A percentile compares a stretch with the other conserved stretches of the same genome.
Conservation (phyloP, 1,140 invertebrate genomes). For the Drosophila bifasciata region DNA sequence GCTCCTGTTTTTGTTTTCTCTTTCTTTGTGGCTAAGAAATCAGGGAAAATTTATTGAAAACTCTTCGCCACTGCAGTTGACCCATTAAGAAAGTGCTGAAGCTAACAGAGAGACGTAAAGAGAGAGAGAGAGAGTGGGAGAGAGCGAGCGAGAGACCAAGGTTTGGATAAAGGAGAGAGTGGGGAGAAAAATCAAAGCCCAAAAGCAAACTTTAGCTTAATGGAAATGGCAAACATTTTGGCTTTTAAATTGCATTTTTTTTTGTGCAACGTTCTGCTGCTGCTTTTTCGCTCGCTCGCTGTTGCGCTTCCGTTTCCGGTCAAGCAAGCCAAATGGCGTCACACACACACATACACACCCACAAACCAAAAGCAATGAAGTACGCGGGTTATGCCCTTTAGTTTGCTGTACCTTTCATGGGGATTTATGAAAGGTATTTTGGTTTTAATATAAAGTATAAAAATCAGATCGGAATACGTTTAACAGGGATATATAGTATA, state of each 20-base stretch:
- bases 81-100: constrained; percentile 63
- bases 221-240: constrained; percentile 62
- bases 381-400: too few relatives aligned
- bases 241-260: constrained; percentile 56
- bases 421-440: too few relatives aligned
- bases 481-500: not conserved
- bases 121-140: too few relatives aligned
- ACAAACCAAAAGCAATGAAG: too few relatives aligned
- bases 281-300: constrained; percentile 11
- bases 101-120: not conserved
- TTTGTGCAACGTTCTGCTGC: constrained; percentile 13
- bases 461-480: not conserved
- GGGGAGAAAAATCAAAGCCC: constrained; percentile 6
- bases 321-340: constrained; percentile 56
- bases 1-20: constrained; percentile 7
- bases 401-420: too few relatives aligned
- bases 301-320: constrained; percentile 63
- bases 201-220: constrained; percentile 48
- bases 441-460: too few relatives aligned
- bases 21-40: constrained; percentile 42
- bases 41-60: constrained; percentile 67
- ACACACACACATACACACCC: constrained; percentile 4
- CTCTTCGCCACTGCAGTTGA: constrained; percentile 57
- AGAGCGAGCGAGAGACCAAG: not conserved
- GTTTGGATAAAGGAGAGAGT: not conserved